Percentiles rank a stretch among this genome's conserved stretches.
Conservation (phyloP, 2,113 vertebrate genomes). For the Anthoscopus minutus region DNA sequence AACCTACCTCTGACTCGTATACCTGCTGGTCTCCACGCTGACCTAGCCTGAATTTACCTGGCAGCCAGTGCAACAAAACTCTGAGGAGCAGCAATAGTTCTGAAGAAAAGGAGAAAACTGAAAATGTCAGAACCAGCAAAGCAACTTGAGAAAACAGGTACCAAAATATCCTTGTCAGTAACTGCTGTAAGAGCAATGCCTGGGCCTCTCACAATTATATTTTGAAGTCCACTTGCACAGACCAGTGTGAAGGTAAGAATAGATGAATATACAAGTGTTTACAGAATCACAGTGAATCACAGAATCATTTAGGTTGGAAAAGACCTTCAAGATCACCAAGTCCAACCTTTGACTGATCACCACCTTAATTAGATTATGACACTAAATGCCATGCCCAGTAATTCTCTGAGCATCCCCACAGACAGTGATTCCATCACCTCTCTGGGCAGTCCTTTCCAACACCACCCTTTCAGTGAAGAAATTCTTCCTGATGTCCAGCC, state of each 20-base stretch:
- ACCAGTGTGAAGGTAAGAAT: background rate
- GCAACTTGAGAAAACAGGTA: background rate
- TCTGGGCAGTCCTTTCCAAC: background rate
- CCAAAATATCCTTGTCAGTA: background rate
- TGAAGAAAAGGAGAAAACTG: background rate
- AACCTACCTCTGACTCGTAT: background rate
- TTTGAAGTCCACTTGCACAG: background rate
- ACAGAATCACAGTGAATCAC: background rate
- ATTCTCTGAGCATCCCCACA: background rate
- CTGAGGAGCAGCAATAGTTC: background rate
- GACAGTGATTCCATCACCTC: background rate
- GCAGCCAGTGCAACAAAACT: background rate
- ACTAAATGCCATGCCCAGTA: background rate
- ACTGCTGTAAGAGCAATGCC: background rate
- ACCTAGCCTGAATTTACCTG: background rate
- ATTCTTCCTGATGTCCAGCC: background rate
- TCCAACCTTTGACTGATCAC: background rate
- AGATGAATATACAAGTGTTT: background rate
- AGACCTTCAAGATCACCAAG: background rate
- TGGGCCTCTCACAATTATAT: background rate
- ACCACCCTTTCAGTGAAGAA: background rate
- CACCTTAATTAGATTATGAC: background rate
- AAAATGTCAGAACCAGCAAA: background rate
- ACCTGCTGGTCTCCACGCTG: background rate
- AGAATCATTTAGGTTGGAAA: background rate